Evolutionary conservation across 37 sponge, comb jelly and placozoan species (phyloP).

Genomic region (Eunapius fragilis): DNA sequence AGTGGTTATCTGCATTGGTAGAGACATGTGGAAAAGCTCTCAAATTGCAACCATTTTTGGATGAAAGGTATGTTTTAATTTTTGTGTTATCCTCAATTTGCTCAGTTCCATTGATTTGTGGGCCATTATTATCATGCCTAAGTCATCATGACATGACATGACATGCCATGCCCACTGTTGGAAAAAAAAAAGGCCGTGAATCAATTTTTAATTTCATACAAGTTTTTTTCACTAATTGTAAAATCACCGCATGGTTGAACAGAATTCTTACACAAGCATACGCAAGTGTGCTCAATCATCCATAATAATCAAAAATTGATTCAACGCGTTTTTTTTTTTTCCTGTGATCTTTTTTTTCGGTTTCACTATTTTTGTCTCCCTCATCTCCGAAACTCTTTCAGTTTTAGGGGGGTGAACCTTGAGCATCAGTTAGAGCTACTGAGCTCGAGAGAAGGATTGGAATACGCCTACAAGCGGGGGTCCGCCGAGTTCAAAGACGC

Average conservation of each 20-base stretch:
- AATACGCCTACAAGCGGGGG: slow-evolving; percentile 37
- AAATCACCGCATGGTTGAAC: too few species aligned
- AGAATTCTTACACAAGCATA: too few species aligned
- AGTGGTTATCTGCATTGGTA: slow-evolving; percentile 47
- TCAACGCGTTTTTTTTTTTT: too few species aligned
- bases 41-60: slow-evolving; percentile 26
- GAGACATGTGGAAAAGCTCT: slow-evolving; percentile 38
- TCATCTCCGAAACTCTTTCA: neutral
- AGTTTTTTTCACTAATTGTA: too few species aligned
- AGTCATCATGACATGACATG: too few species aligned
- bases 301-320: too few species aligned
- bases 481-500: slow-evolving; percentile 50
- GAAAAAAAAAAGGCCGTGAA: too few species aligned
- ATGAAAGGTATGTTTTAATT: slow-evolving; percentile 29
- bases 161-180: too few species aligned
- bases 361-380: neutral
- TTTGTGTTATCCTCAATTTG: neutral
- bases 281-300: too few species aligned
- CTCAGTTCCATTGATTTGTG: too few species aligned
- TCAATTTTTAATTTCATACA: too few species aligned
- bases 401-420: slow-evolving; percentile 39
- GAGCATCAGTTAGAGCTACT: slow-evolving; percentile 58
- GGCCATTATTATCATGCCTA: too few species aligned
- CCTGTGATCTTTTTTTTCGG: neutral
- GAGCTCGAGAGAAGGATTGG: slow-evolving; percentile 33